Base-by-base conservation (phyloP, 2,888 invertebrate genomes). In the Nomada hirtipes region DNA sequence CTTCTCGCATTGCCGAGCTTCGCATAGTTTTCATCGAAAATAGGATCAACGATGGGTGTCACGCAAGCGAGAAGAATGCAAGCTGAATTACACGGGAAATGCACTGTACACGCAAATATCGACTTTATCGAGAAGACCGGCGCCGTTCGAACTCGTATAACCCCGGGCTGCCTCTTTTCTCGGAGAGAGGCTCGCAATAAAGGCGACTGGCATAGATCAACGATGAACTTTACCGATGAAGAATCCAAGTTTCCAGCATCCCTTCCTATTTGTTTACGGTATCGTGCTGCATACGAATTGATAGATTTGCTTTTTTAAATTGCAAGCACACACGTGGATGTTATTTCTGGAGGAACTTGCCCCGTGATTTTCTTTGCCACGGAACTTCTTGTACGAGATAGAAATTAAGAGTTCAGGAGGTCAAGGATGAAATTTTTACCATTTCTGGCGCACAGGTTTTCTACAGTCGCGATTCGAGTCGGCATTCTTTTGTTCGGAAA, bases 81-180 rank as follows among this genome's bases (percentile, higher is more conserved):
- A 79, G 82, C 86, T 84, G 88, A 89, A 89, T 90, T 90, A 90
- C 89, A 88, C 88, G 85, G 80, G 88, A 88, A 88, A 89, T 89
- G 89, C 90, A 89, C 88, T 88, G 89, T 89, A 85, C 86, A 90
- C 89, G 90, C 89, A 89, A 90, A 90, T 90, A 87, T 87, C 77
- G 82, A 80, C 76, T 89, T 89, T 89, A 89, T 89, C 86, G 89
- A 86, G 77, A 85, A 84, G 79, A 69, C 57, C 76, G 69, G 71
- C 70, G 9, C 29, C 63, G 57, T 57, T 67, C 52, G 61, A 61
- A 50, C 52, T 61, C 44, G 53, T 76, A 60, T 53, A 78, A 75
- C 53, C 73, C 47, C 55, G 71, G 61, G 36, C 42, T 26, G 13
- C 2, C 23, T 50, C 10, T 23, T 29, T 36, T 59, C 26, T 55